Evolutionary conservation across 2,888 invertebrate species (phyloP), one percentile per base, ranked within the genome.

Genomic region (Brachyptera risi): DNA sequence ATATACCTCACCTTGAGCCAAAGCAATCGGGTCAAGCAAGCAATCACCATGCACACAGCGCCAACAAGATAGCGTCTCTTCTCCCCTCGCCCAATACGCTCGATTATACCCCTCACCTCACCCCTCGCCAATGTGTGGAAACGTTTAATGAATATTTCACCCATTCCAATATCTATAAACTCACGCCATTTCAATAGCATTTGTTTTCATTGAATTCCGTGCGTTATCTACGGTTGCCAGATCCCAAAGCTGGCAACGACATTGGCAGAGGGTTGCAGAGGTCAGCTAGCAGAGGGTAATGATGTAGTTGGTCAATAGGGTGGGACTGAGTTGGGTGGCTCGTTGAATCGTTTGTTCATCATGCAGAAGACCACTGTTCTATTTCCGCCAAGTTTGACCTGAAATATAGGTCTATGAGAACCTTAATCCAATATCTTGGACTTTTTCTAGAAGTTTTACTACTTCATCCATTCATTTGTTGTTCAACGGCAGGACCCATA

Each of bases 61-160:
- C 23, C 24, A 24, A 47, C 47, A 24, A 47, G 47, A 47, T 47
- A 47, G 24, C 23, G 24, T n/a, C 31, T 11, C 47, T 21, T 3
- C 11, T 21, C 42, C 17, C 42, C 2, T 21, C 42, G 19, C 42
- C 42, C 42, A 15, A 21, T 17, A n/a, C n/a, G n/a, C n/a, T n/a
- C n/a, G n/a, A n/a, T n/a, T 9, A n/a, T 21, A 13, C 54, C 35
- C 54, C 35, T 21, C 35, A 54, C 17, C n/a, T n/a, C n/a, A n/a
- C n/a, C n/a, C 51, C 31, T 27, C 17, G 23, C 54, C 37, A 11
- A 37, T 42, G 54, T 54, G 54, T 31, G 27, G 47, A 49, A 58
- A 58, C 58, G 58, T 49, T 58, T 58, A 58, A 58, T 58, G 58
- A 58, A 58, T 58, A 58, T 58, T 58, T 58, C 44, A 58, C 47